phyloP scores from a whole-genome alignment of 1,140 invertebrate species.

The Pectinophora gossypiella region DNA sequence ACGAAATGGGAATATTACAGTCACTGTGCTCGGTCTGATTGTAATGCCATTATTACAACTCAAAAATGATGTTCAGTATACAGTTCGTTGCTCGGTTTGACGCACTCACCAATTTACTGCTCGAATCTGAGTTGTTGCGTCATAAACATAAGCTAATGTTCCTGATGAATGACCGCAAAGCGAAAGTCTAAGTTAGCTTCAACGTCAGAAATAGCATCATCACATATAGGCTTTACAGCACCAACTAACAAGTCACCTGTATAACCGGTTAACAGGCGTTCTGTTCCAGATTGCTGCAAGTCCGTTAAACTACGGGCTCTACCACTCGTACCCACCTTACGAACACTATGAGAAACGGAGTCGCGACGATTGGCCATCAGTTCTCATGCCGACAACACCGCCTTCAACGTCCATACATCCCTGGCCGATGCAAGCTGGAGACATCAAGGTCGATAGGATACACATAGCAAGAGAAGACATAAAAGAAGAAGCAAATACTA shows the following conservation, averaged over 20 bases:
- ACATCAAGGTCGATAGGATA: slow-evolving; percentile 37
- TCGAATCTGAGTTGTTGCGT: too few relatives aligned
- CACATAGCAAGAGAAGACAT: slow-evolving; percentile 20
- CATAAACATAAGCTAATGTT: too few relatives aligned
- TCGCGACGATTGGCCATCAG: slow-evolving; percentile 31
- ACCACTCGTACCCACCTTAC: slow-evolving; percentile 39
- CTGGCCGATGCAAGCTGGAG: slow-evolving; percentile 23
- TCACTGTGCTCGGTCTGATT: too few relatives aligned
- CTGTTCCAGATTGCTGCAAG: slow-evolving; percentile 74
- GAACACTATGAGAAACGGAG: slow-evolving; percentile 63
- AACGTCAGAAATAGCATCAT: neutral
- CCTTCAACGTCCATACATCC: slow-evolving; percentile 14
- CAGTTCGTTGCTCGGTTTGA: too few relatives aligned
- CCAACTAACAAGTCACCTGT: slow-evolving; percentile 34
- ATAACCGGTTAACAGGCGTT: slow-evolving; percentile 70
- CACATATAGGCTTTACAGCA: slow-evolving; percentile 31
- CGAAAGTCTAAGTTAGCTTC: too few relatives aligned
- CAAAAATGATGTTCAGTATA: too few relatives aligned
- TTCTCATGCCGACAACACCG: slow-evolving; percentile 22
- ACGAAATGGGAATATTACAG: too few relatives aligned
- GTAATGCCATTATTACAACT: too few relatives aligned
- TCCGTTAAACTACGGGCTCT: slow-evolving; percentile 72
- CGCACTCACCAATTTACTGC: too few relatives aligned
- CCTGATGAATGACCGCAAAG: too few relatives aligned
- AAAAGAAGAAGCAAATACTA: too few relatives aligned